These are phyloP conservation scores for Lithophane ornitopus DNA, from an alignment of 2,888 invertebrate genomes.

Conservation along the genomic window DNA sequence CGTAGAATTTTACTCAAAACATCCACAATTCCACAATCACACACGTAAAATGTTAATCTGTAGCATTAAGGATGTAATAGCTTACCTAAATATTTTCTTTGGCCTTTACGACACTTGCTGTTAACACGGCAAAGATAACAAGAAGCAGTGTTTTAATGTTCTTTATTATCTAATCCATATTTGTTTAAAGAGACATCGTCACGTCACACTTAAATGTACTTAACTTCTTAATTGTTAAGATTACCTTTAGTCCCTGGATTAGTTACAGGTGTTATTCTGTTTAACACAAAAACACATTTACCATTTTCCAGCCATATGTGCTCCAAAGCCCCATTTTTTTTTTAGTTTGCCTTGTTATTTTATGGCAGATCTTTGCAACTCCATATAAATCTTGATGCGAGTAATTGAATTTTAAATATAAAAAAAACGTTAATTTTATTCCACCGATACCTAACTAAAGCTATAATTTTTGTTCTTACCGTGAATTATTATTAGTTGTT, in stretches of 20 bases:
- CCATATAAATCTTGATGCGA: too few species aligned
- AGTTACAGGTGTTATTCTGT: conserved; percentile 16
- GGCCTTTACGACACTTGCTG: conserved; percentile 43
- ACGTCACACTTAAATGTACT: conserved; percentile 34
- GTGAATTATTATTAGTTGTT: background rate
- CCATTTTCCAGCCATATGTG: background rate
- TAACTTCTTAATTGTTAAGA: conserved; percentile 48
- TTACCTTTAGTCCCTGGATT: conserved; percentile 41
- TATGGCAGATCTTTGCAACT: background rate
- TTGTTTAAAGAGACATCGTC: conserved; percentile 29
- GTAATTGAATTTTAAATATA: too few species aligned
- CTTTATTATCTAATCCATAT: conserved; percentile 56
- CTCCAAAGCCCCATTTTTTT: too few species aligned
- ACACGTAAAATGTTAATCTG: conserved; percentile 42
- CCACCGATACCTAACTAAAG: too few species aligned
- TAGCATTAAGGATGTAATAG: conserved; percentile 45
- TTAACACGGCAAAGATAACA: conserved; percentile 63
- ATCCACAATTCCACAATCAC: conserved; percentile 12
- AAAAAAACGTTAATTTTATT: too few species aligned
- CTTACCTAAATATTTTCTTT: conserved; percentile 64
- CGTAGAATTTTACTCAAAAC: conserved; percentile 5
- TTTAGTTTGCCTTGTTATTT: background rate
- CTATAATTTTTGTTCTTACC: too few species aligned
- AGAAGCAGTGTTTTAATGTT: conserved; percentile 55
- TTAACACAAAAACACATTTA: background rate